phyloP scores from a whole-genome alignment of 2,113 vertebrate species.

The Nycticebus coucang region DNA sequence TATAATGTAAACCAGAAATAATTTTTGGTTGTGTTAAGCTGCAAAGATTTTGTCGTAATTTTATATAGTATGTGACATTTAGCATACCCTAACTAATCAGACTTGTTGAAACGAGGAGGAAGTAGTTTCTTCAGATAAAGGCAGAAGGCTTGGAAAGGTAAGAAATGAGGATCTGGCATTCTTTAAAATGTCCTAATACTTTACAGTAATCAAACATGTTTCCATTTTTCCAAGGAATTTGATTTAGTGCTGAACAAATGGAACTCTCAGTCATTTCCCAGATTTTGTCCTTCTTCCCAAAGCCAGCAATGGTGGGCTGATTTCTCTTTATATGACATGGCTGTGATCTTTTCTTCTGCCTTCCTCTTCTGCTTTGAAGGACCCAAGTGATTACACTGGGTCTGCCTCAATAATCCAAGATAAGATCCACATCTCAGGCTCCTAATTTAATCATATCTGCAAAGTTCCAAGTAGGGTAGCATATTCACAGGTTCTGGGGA shows the following conservation, averaged over 20 bases:
- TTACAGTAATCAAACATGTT: background rate
- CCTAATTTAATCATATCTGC: background rate
- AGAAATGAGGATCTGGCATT: background rate
- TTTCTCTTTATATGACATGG: fast-evolving
- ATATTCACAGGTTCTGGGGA: background rate
- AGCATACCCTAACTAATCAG: background rate
- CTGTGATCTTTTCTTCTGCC: background rate
- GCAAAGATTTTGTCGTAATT: background rate
- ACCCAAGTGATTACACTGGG: background rate
- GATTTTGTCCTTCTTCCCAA: background rate
- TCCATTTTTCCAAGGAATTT: background rate
- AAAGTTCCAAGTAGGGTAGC: background rate
- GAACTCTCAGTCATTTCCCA: background rate
- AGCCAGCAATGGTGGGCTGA: background rate
- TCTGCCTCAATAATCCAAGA: background rate
- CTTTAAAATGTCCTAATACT: background rate
- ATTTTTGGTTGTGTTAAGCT: background rate
- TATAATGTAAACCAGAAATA: background rate
- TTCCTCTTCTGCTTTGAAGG: background rate
- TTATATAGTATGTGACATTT: background rate
- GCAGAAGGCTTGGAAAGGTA: background rate
- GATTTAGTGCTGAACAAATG: background rate
- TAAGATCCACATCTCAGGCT: background rate
- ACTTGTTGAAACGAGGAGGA: background rate
- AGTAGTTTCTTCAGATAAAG: background rate